Base-by-base conservation (phyloP, 2,113 vertebrate species). In the Prolemur simus region DNA sequence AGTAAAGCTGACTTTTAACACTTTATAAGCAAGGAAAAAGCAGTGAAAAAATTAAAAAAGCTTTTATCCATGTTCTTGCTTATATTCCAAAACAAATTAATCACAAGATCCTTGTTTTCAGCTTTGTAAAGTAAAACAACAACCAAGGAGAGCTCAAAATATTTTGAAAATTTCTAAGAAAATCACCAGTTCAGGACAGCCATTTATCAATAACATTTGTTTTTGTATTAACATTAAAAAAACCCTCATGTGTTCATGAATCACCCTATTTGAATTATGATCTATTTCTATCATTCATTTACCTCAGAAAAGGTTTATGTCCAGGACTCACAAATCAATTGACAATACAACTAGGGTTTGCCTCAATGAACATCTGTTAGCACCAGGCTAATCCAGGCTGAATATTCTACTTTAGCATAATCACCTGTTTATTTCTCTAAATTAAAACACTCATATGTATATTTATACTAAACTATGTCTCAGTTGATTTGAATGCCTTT, bases 141-240 rank as follows among this genome's bases (percentile, higher is more conserved):
- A 76, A 56, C 12, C 5, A 58, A 81, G 4, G 10, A 68, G 63
- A 88, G 54, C 2, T 63, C 15, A 68, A 88, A 45, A 13, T 45
- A 42, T 77, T 64, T 89, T 91, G 5, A 89, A 17, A 89, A 91
- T 81, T 95, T 77, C 11, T 81, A 86, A 83, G 34, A 82, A 95
- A 89, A 78, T 63, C 7, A 21, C 18, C 45, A 34, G 3, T 95
- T 85, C 20, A 83, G 9, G 27, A 83, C 2, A 63, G 3, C 77
- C 9, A 92, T 39, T 95, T 1, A 58, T 49, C 23, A 87, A 23
- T 71, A 76, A 37, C 1, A 74, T 42, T 86, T 84, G 39, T 88
- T 58, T 58, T 5, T 82, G 0, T 42, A 68, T 37, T 69, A 45
- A 2, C 49, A 74, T 45, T 63, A 17, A 2, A 49, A 92, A 92